Evolutionary conservation across 2,888 invertebrate genomes (phyloP).

Genomic region (Dusona sp.): DNA sequence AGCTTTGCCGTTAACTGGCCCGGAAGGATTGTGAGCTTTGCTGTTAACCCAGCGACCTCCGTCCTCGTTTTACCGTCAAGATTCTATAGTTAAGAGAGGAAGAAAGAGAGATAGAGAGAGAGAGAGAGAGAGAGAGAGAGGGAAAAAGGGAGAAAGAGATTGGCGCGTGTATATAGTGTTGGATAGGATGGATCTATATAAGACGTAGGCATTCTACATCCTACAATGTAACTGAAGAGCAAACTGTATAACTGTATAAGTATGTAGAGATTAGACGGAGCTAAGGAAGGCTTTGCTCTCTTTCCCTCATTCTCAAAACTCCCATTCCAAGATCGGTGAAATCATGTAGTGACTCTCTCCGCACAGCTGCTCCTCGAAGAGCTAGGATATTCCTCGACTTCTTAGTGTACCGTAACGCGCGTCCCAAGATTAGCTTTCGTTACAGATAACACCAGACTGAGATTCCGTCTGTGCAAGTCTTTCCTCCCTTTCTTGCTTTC

Average conservation of each 20-base stretch:
- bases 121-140: conserved; percentile 14
- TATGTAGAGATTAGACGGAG: conserved; percentile 77
- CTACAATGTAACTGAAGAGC: conserved; percentile 38
- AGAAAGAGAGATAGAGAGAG: conserved; percentile 20
- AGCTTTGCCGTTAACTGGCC: conserved; percentile 74
- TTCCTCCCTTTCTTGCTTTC: background rate
- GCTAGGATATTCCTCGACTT: conserved; percentile 76
- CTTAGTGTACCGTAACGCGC: conserved; percentile 72
- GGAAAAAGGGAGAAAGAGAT: conserved; percentile 3
- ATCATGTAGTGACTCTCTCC: conserved; percentile 78
- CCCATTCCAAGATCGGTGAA: conserved; percentile 76
- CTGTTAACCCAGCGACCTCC: conserved; percentile 54
- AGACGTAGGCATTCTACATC: conserved; percentile 49
- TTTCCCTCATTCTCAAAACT: background rate
- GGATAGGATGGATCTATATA: conserved; percentile 54
- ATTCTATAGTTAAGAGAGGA: conserved; percentile 46
- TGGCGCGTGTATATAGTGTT: conserved; percentile 49
- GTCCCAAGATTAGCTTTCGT: conserved; percentile 80
- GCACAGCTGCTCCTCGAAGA: conserved; percentile 70
- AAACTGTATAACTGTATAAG: conserved; percentile 70
- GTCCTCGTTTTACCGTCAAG: conserved; percentile 57
- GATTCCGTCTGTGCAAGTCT: conserved; percentile 66
- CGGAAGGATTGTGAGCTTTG: conserved; percentile 70
- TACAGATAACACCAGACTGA: conserved; percentile 80
- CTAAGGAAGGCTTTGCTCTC: conserved; percentile 76